Evolutionary conservation across 2,888 invertebrate species (phyloP).

Genomic region (Gasteruption jaculator): DNA sequence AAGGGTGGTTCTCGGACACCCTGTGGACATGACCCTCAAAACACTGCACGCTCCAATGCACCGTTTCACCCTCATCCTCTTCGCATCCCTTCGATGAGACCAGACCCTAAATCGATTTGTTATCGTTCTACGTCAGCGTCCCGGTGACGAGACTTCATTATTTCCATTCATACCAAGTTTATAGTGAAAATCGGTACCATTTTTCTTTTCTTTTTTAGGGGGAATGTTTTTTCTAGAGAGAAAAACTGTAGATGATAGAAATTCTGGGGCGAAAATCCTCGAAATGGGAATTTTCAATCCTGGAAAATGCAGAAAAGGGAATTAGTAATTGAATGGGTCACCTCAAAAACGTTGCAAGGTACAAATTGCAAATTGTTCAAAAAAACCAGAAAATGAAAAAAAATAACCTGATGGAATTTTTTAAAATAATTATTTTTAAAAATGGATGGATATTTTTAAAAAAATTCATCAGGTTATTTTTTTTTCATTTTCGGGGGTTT

Average conservation of each 20-base stretch:
- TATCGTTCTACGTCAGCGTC: conserved; percentile 30
- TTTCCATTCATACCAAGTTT: conserved; percentile 7
- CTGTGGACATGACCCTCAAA: conserved; percentile 33
- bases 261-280: not conserved
- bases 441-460: no score
- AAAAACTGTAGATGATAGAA: not conserved
- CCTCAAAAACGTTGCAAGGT: no score
- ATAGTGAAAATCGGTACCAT: not conserved
- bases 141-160: conserved; percentile 22
- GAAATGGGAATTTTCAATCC: conserved; percentile 1
- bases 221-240: not conserved
- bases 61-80: conserved; percentile 24
- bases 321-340: no score
- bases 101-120: conserved; percentile 34
- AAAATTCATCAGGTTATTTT: no score
- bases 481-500: no score
- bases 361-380: no score
- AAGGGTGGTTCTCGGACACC: conserved; percentile 32
- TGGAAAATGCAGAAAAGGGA: no score
- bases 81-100: conserved; percentile 15
- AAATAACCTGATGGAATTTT: no score
- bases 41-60: conserved; percentile 36
- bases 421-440: no score
- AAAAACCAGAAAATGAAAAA: no score
- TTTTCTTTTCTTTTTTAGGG: not conserved